Evolutionary conservation across 2,888 invertebrate species (phyloP).

Genomic region (Lottia scabra): DNA sequence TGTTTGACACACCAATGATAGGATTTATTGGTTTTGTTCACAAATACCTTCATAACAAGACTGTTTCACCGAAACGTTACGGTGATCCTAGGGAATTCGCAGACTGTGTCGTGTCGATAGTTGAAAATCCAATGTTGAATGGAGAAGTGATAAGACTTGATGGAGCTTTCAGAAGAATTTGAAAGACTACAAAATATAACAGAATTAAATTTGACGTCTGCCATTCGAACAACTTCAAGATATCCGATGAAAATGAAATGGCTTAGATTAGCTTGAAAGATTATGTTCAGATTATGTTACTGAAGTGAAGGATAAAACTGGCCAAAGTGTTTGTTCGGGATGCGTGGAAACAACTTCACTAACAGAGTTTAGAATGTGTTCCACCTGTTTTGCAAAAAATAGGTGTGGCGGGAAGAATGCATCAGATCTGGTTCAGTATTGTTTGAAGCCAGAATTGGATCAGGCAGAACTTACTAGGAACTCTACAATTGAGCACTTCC

Average conservation of each 20-base stretch:
- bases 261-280: neutral
- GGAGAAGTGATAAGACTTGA: constrained; percentile 90
- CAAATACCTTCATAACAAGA: constrained; percentile 80
- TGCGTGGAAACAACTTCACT: no score
- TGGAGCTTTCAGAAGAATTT: constrained; percentile 69
- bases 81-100: constrained; percentile 91
- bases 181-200: neutral
- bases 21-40: constrained; percentile 86
- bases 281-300: neutral
- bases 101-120: constrained; percentile 83
- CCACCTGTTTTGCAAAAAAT: no score
- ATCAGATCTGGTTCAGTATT: no score
- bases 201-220: neutral
- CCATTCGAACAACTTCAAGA: neutral
- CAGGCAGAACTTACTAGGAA: no score
- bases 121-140: constrained; percentile 90
- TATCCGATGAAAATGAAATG: neutral
- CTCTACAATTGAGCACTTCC: no score
- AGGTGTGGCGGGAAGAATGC: no score
- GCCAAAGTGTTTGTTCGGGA: no score
- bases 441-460: no score
- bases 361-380: no score
- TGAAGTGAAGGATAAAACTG: neutral
- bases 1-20: constrained; percentile 89
- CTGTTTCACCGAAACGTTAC: constrained; percentile 87